A percentile compares a stretch with the other conserved stretches of the same genome.
phyloP scores from a whole-genome alignment of 2,888 invertebrate genomes.

The Chymomyza amoena region DNA sequence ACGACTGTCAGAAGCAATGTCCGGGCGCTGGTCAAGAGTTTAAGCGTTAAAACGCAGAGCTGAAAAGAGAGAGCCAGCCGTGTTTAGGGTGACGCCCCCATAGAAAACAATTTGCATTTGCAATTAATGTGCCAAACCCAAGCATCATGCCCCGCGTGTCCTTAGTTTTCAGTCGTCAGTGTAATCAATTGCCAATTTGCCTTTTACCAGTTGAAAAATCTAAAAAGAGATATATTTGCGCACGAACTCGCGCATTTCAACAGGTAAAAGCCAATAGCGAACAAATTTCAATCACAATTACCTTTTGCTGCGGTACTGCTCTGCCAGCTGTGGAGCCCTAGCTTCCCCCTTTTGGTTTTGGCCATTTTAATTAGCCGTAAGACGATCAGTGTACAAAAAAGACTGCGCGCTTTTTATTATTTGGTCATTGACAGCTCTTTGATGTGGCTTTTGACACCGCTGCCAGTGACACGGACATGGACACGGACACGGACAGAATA shows the following conservation, averaged over 20 bases:
- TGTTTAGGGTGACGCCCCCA: background rate
- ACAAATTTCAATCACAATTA: conserved; percentile 13
- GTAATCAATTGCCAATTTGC: background rate
- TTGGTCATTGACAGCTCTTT: conserved; percentile 44
- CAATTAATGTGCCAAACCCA: background rate
- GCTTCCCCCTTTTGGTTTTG: background rate
- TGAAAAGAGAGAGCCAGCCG: background rate
- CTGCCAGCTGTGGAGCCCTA: background rate
- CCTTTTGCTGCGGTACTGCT: background rate
- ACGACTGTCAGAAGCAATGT: conserved; percentile 33
- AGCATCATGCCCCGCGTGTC: too few relatives aligned
- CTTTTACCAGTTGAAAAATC: background rate
- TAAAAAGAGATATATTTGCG: background rate
- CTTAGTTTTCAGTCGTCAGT: background rate
- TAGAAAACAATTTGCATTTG: background rate
- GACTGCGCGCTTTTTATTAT: conserved; percentile 4
- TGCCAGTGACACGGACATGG: background rate
- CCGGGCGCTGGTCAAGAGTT: background rate
- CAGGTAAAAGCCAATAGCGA: conserved; percentile 26
- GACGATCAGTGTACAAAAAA: conserved; percentile 44
- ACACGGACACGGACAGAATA: background rate
- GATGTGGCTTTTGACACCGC: conserved; percentile 45
- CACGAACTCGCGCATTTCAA: conserved; percentile 8
- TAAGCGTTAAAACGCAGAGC: background rate
- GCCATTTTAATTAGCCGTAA: conserved; percentile 65